Evolutionary conservation across 2,113 vertebrate genomes (phyloP).

Genomic region (Heteronetta atricapilla): DNA sequence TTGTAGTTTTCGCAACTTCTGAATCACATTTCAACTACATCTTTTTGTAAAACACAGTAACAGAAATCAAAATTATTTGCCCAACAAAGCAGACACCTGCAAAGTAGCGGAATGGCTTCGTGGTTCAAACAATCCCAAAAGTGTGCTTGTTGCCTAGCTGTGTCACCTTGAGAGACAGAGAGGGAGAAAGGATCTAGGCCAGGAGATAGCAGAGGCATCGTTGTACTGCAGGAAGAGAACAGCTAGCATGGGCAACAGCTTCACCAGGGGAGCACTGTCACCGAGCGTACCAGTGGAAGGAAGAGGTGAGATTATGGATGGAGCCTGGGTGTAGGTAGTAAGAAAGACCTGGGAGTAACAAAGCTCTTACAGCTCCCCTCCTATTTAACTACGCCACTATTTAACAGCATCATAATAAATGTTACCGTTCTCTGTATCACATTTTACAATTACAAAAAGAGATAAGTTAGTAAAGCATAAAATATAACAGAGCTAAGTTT

Average conservation of each 20-base stretch:
- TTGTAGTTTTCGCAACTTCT: rapidly evolving
- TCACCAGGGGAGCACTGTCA: background rate
- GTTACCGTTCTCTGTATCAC: background rate
- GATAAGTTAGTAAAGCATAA: constrained; percentile 49
- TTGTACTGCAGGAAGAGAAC: background rate
- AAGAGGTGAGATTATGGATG: background rate
- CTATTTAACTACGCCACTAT: background rate
- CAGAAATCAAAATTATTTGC: background rate
- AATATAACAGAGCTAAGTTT: background rate
- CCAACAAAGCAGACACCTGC: background rate
- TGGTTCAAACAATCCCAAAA: background rate
- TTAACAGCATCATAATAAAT: background rate
- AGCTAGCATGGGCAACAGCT: background rate
- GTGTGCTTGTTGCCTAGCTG: background rate
- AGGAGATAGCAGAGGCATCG: background rate
- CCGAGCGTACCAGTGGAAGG: background rate
- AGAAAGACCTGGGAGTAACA: background rate
- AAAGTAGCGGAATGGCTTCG: rapidly evolving
- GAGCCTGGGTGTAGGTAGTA: background rate
- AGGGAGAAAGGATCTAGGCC: background rate
- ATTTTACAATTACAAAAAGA: background rate
- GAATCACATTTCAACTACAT: background rate
- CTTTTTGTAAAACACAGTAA: background rate
- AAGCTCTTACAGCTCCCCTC: background rate
- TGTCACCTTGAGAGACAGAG: background rate